phyloP scores from a whole-genome alignment of 2,888 invertebrate species.

The Entomobrya proxima region DNA sequence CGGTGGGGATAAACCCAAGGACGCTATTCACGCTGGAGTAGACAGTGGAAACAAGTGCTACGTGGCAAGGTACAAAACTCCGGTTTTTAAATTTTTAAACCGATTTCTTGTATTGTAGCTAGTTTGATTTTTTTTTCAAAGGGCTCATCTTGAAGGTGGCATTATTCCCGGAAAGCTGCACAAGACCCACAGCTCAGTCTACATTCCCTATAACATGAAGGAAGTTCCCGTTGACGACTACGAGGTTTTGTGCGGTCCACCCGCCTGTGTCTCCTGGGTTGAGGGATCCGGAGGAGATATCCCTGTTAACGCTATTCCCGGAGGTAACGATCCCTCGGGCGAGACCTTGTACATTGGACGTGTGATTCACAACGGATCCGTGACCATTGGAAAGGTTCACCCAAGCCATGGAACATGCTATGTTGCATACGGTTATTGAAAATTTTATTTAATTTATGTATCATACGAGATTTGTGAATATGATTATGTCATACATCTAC shows the following conservation, averaged over 20 bases:
- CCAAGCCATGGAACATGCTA: constrained; percentile 68
- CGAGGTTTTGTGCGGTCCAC: constrained; percentile 66
- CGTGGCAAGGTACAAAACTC: too few species aligned
- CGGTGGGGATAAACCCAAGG: constrained; percentile 59
- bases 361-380: constrained; percentile 65
- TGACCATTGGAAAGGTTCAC: constrained; percentile 70
- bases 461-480: too few species aligned
- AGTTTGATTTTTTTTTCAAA: too few species aligned
- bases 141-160: constrained; percentile 62
- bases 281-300: constrained; percentile 53
- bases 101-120: too few species aligned
- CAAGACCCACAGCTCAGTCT: constrained; percentile 53
- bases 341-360: constrained; percentile 70
- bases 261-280: constrained; percentile 65
- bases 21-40: constrained; percentile 66
- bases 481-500: too few species aligned
- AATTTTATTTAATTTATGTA: too few species aligned
- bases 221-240: constrained; percentile 55
- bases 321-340: constrained; percentile 64
- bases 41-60: constrained; percentile 64
- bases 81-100: too few species aligned
- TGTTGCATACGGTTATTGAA: constrained; percentile 68
- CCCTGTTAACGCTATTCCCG: constrained; percentile 62
- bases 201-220: constrained; percentile 65
- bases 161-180: constrained; percentile 69